Evolutionary conservation across 2,888 invertebrate genomes (phyloP).

Genomic region (Choristoneura rosaceana): DNA sequence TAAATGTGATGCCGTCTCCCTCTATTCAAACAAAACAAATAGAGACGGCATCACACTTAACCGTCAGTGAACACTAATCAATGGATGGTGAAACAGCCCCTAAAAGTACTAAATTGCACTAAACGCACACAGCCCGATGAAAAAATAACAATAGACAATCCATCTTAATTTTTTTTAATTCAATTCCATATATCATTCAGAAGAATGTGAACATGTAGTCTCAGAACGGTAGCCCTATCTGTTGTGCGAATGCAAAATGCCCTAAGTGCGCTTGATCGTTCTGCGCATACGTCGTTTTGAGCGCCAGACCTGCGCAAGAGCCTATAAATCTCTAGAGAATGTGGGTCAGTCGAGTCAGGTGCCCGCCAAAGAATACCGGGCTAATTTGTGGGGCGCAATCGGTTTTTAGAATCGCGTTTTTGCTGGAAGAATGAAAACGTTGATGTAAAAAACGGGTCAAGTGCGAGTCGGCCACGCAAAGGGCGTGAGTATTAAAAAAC

Average conservation of each 20-base stretch:
- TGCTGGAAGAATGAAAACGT: not conserved
- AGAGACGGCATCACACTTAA: no score
- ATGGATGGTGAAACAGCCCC: no score
- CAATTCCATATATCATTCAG: not conserved
- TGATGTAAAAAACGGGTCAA: no score
- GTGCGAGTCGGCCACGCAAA: no score
- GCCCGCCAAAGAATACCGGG: conserved; percentile 51
- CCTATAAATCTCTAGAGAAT: conserved; percentile 61
- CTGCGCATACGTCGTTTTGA: not conserved
- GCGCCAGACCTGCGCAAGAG: conserved; percentile 37
- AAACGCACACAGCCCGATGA: no score
- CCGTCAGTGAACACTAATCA: no score
- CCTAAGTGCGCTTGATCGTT: not conserved
- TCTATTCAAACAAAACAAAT: no score
- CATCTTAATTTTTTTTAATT: no score
- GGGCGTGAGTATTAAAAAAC: no score
- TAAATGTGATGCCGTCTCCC: no score
- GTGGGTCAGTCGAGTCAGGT: conserved; percentile 60
- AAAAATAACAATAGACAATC: no score
- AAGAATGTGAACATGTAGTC: conserved; percentile 27
- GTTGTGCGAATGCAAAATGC: not conserved
- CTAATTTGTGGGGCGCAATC: conserved; percentile 51
- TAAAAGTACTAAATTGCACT: no score
- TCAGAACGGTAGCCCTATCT: conserved; percentile 37
- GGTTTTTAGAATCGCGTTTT: conserved; percentile 30